Evolutionary conservation across 2,113 vertebrate species (phyloP), one percentile per base, ranked within the genome.

Genomic region (Bufo gargarizans): DNA sequence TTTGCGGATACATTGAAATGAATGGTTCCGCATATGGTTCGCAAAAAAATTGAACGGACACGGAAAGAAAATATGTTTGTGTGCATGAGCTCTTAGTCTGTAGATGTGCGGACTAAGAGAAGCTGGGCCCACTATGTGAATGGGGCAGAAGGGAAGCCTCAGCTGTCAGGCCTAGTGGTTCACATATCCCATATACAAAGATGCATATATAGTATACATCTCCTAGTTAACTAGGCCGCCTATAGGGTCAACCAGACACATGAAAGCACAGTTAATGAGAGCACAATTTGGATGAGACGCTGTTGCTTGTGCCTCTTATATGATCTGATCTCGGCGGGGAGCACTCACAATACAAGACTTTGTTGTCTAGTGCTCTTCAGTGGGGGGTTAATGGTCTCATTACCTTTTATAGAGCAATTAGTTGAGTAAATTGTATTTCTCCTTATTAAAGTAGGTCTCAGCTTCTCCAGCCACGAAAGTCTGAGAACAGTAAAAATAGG

Each of bases 401-500:
- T 69, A 86, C n/a, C 53, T 45, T 79, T 65, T 79, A 65, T 43
- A 77, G 59, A 50, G 59, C 22, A 80, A 86, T 86, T 86, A 86
- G 59, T 86, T 86, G 14, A n/a, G 59, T 56, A 87, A 79, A 87
- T 80, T 67, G 55, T 81, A 55, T n/a, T 71, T 67, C 43, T 87
- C 86, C 59, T 49, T 56, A 45, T 47, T 81, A 81, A 87, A 81
- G 77, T 87, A 87, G 63, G 65, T 59, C 78, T 53, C 53, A 13
- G 63, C 50, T 81, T 81, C 63, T 72, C 61, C 17, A 79, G 50
- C 77, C 77, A 71, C 43, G 43, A 56, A 80, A 67, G 20, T 79
- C 53, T 13, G n/a, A 79, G 16, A 87, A 81, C 86, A 86, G 61
- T 58, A 92, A 91, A 76, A 86, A 80, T 50, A 90, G 90, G 90